These are phyloP conservation scores for Pteromalus puparum DNA, from an alignment of 1,140 invertebrate species.

Conservation along the genomic window DNA sequence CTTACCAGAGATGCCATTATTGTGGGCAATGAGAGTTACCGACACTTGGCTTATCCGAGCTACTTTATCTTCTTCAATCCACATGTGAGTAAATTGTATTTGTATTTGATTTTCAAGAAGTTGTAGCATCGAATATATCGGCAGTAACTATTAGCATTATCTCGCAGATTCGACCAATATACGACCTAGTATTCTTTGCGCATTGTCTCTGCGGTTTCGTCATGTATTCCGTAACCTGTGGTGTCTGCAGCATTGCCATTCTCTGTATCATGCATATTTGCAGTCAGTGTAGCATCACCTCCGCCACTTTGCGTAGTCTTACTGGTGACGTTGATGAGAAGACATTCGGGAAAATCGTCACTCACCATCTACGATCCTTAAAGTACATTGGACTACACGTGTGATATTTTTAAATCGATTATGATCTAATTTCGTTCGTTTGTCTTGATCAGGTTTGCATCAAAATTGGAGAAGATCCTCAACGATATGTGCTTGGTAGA, in stretches of 20 bases:
- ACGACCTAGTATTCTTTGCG: constrained; percentile 59
- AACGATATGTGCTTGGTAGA: constrained; percentile 58
- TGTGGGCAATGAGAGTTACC: constrained; percentile 33
- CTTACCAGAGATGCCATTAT: constrained; percentile 22
- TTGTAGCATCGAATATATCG: too few relatives aligned
- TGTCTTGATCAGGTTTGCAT: constrained; percentile 53
- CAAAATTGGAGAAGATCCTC: constrained; percentile 55
- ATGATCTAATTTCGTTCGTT: not conserved
- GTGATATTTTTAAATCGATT: not conserved
- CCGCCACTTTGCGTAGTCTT: constrained; percentile 46
- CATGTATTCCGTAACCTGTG: constrained; percentile 56
- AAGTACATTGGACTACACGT: constrained; percentile 39
- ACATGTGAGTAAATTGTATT: constrained; percentile 18
- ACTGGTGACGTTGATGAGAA: not conserved
- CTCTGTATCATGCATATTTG: constrained; percentile 61
- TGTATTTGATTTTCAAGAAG: not conserved
- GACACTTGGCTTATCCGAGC: constrained; percentile 54
- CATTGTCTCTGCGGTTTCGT: constrained; percentile 58
- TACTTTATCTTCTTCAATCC: constrained; percentile 58
- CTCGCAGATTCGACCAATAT: constrained; percentile 54
- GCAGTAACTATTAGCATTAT: too few relatives aligned
- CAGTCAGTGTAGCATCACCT: constrained; percentile 59
- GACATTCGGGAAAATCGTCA: not conserved
- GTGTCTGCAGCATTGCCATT: constrained; percentile 58
- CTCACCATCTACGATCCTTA: constrained; percentile 43